These are phyloP conservation scores for Melanotaenia pygmaea DNA, from an alignment of 2,797 vertebrate genomes.

Conservation along the genomic window DNA sequence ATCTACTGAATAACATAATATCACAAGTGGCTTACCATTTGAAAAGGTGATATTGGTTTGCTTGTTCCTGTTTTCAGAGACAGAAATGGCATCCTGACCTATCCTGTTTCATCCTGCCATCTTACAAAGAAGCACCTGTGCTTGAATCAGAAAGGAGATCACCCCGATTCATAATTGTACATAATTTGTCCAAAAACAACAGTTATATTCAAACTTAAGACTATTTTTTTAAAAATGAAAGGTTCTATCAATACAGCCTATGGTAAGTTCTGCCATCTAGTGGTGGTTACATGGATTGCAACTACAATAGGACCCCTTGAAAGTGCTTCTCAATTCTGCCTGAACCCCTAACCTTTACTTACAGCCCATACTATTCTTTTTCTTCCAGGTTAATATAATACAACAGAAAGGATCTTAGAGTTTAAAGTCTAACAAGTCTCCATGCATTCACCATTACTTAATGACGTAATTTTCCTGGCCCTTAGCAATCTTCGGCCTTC, in stretches of 20 bases:
- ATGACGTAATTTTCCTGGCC: constrained; percentile 32
- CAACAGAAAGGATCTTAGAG: constrained; percentile 20
- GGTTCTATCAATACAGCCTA: constrained; percentile 37
- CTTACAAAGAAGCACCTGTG: constrained; percentile 60
- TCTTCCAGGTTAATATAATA: constrained; percentile 13
- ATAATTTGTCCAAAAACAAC: constrained; percentile 28
- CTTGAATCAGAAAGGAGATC: constrained; percentile 47
- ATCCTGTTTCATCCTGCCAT: constrained; percentile 29
- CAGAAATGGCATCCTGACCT: constrained; percentile 25
- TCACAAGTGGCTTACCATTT: constrained; percentile 33
- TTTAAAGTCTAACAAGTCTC: constrained; percentile 35
- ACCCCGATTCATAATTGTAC: constrained; percentile 25
- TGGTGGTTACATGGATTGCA: constrained; percentile 53
- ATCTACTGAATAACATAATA: constrained; percentile 10
- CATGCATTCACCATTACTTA: constrained; percentile 31
- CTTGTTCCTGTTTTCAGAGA: constrained; percentile 35
- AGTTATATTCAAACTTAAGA: constrained; percentile 12
- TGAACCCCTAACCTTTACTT: background rate
- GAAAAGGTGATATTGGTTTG: constrained; percentile 26
- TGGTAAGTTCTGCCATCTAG: constrained; percentile 77
- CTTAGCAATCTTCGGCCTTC: constrained; percentile 85
- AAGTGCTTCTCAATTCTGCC: constrained; percentile 28
- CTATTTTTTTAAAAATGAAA: constrained; percentile 23
- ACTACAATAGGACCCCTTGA: constrained; percentile 30
- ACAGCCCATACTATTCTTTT: background rate